Conservation (phyloP, 2,888 invertebrate species). For the Tipula vernalis region DNA sequence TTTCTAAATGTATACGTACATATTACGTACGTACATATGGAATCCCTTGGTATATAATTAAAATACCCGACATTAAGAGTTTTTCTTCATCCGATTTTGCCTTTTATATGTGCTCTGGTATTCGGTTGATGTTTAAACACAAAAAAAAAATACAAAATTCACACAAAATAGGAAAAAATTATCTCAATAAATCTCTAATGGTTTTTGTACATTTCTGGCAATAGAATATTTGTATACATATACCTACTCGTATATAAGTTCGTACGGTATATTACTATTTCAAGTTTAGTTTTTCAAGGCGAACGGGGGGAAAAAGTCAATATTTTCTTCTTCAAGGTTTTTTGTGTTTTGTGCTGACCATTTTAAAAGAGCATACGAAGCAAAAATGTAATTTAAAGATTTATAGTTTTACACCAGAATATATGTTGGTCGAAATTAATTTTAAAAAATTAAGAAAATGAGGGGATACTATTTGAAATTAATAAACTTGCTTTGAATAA, state of each 20-base stretch:
- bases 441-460: not conserved
- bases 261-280: not conserved
- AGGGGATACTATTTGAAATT: not conserved
- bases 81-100: not conserved
- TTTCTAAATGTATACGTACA: not conserved
- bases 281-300: not conserved
- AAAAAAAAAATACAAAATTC: not conserved
- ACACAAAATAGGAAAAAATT: not conserved
- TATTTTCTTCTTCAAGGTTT: not conserved
- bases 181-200: conserved; percentile 4
- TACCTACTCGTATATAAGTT: not conserved
- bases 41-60: not conserved
- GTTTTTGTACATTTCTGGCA: not conserved
- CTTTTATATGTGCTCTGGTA: not conserved
- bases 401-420: not conserved
- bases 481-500: no score
- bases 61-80: not conserved
- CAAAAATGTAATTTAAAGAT: not conserved
- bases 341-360: not conserved
- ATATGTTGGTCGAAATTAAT: not conserved
- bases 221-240: not conserved
- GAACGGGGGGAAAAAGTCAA: not conserved
- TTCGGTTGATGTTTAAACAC: not conserved
- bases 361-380: not conserved
- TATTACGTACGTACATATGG: not conserved